These are phyloP conservation scores for Acrocephalus kingi DNA, from an alignment of 2,113 vertebrate species.

Conservation along the genomic window DNA sequence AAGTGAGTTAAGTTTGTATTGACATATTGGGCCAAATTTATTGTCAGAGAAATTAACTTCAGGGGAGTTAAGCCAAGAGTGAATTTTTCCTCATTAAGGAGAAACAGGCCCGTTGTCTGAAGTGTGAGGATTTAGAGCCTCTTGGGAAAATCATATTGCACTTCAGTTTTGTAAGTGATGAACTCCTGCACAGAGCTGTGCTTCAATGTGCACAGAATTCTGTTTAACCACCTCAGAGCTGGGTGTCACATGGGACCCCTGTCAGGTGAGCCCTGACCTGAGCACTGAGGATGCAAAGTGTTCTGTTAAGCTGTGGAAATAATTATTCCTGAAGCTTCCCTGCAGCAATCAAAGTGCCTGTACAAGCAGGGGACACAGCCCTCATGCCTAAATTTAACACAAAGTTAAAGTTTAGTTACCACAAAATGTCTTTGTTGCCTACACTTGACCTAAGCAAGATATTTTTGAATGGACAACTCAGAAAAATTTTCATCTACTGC, in stretches of 20 bases:
- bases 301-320: neutral
- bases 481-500: neutral
- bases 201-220: neutral
- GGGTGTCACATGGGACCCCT: neutral
- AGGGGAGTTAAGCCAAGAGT: neutral
- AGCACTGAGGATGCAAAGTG: neutral
- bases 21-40: slow-evolving; percentile 53
- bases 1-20: slow-evolving; percentile 43
- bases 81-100: slow-evolving; percentile 25
- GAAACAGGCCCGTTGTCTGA: neutral
- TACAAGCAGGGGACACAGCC: neutral
- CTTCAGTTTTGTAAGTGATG: neutral
- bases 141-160: neutral
- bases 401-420: neutral
- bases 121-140: neutral
- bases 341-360: neutral
- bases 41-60: slow-evolving; percentile 40
- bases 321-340: neutral
- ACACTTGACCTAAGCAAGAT: neutral
- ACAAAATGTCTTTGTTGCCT: neutral
- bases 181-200: neutral
- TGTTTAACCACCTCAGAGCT: neutral
- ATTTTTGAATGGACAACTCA: neutral
- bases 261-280: neutral
- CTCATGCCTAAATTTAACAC: neutral